A percentile compares a stretch with the other conserved stretches of the same genome.
Evolutionary conservation across 2,797 vertebrate genomes (phyloP).

Genomic region (Myiotriccus ornatus): DNA sequence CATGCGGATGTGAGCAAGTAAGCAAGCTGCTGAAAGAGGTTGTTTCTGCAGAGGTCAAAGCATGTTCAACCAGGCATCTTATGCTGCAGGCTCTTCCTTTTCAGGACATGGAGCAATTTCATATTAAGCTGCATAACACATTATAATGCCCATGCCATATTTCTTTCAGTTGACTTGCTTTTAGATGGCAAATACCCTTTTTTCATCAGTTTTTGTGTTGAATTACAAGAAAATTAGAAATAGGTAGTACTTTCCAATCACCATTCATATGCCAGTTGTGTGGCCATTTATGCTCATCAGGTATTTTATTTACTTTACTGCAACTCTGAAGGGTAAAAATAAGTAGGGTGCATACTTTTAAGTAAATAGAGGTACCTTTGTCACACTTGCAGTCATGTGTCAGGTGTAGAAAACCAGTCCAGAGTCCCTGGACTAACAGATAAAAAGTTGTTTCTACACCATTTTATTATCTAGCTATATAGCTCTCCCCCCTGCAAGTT

Average conservation of each 20-base stretch:
- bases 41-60: neutral
- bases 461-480: neutral
- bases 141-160: neutral
- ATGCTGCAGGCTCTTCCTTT: neutral
- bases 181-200: neutral
- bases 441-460: neutral
- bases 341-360: neutral
- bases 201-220: neutral
- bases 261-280: accelerated
- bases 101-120: neutral
- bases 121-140: neutral
- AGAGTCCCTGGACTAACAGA: neutral
- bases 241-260: neutral
- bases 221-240: neutral
- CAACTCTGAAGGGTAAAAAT: neutral
- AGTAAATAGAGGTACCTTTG: neutral
- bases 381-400: neutral
- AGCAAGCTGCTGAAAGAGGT: neutral
- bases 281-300: neutral
- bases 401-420: neutral
- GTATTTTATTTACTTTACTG: neutral
- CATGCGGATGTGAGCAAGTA: neutral
- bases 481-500: neutral
- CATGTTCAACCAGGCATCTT: neutral
- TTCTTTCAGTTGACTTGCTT: neutral